These are phyloP conservation scores for Lutraria rhynchaena DNA, from an alignment of 1,140 invertebrate genomes.

Conservation along the genomic window DNA sequence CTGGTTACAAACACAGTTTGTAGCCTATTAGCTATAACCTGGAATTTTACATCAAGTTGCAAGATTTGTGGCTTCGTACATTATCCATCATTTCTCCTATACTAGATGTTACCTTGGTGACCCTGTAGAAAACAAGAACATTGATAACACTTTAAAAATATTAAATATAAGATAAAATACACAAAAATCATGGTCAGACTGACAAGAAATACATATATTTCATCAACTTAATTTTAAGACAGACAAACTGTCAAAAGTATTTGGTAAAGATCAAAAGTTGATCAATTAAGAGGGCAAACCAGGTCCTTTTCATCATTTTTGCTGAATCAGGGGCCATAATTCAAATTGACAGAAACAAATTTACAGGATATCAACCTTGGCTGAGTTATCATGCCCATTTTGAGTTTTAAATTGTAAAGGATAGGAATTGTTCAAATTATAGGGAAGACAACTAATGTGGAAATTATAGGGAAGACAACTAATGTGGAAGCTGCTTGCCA, in stretches of 20 bases:
- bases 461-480: too few species aligned
- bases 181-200: not conserved
- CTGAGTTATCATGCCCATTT: too few species aligned
- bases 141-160: not conserved
- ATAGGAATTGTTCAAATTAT: too few species aligned
- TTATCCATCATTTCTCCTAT: conserved; percentile 53
- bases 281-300: conserved; percentile 7
- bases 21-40: too few species aligned
- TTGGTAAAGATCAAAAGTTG: not conserved
- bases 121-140: conserved; percentile 26
- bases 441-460: too few species aligned
- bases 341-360: too few species aligned
- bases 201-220: not conserved
- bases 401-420: too few species aligned
- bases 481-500: too few species aligned
- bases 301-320: conserved; percentile 27
- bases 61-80: conserved; percentile 19
- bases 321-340: too few species aligned
- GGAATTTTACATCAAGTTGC: conserved; percentile 36
- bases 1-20: too few species aligned
- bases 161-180: not conserved
- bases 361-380: too few species aligned
- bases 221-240: not conserved
- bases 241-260: not conserved
- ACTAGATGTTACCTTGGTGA: conserved; percentile 38